These are phyloP conservation scores for Triplophysa siluroides DNA, from an alignment of 2,113 vertebrate species.

Conservation along the genomic window DNA sequence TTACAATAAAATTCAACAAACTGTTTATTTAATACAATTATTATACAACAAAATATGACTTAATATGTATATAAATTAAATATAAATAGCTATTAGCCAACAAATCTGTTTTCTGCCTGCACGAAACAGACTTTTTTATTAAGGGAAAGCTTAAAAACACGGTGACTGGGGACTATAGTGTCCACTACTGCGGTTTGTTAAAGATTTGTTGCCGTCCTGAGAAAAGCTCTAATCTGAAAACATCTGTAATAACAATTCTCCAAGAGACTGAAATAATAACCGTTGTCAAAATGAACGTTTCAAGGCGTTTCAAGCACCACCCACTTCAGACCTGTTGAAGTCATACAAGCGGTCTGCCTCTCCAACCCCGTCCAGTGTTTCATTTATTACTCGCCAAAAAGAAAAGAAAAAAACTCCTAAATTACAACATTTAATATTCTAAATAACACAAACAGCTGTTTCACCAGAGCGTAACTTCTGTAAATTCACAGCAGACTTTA, in stretches of 20 bases:
- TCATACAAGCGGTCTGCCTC: conserved; percentile 18
- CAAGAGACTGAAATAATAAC: conserved; percentile 9
- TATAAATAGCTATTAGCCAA: no score
- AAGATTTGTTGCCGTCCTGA: neutral
- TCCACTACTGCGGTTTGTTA: neutral
- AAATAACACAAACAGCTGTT: conserved; percentile 29
- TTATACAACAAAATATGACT: no score
- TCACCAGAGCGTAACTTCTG: conserved; percentile 23
- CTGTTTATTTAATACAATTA: no score
- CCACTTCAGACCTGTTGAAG: conserved; percentile 3
- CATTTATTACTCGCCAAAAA: neutral
- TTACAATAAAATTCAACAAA: no score
- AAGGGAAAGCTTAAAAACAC: conserved; percentile 7
- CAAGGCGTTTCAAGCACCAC: neutral
- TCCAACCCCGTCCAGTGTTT: conserved; percentile 7
- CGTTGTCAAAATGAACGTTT: conserved; percentile 6
- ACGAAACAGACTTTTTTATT: neutral
- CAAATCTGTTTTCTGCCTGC: neutral
- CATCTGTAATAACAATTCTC: conserved; percentile 8
- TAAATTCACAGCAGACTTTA: conserved; percentile 31
- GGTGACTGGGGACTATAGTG: neutral
- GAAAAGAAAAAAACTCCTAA: neutral
- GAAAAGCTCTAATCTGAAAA: conserved; percentile 14
- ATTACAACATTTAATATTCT: neutral
- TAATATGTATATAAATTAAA: no score